Evolutionary conservation across 2,888 invertebrate genomes (phyloP), one percentile per base, ranked within the genome.

Genomic region (Serrognathus titanus): DNA sequence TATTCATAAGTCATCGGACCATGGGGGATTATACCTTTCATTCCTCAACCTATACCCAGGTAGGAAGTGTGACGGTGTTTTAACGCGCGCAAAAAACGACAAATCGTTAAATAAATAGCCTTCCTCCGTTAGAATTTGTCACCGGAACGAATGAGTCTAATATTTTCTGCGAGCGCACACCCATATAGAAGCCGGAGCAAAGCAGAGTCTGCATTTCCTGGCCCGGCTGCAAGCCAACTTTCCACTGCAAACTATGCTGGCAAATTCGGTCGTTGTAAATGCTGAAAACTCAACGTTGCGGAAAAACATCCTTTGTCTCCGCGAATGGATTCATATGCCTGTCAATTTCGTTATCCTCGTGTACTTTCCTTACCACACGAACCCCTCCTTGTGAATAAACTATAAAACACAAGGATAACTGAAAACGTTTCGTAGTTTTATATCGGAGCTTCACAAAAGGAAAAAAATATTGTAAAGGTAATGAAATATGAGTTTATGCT

Each of bases 1-100:
- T 67, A 69, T 69, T 69, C 69, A 68, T 69, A 68, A 68, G 68
- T 65, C 61, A 62, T 66, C 64, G 62, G 60, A 55, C 55, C 63
- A 54, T 53, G 57, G 48, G 49, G 58, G 62, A 66, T 65, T 64
- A 66, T 66, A 66, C 65, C 67, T 69, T 66, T 65, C 64, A 59
- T 36, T 55, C 55, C 49, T 48, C 24, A 37, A 51, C 39, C 55
- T 31, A 13, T 4, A 10, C 16, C n/a, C 41, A 46, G 50, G 50
- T 43, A 43, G 16, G 11, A 39, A 10, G 5, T 16, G 16, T 3
- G 16, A 16, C 11, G n/a, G 48, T 48, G 48, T 35, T 31, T 48
- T 10, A 13, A 31, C 20, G 49, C 38, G 31, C 38, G 49, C 39
- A 20, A 20, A 20, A 43, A 43, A 43, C 43, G 43, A 43, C 43